Conservation (phyloP, 2,888 invertebrate genomes). For the Eubasilissa splendida region DNA sequence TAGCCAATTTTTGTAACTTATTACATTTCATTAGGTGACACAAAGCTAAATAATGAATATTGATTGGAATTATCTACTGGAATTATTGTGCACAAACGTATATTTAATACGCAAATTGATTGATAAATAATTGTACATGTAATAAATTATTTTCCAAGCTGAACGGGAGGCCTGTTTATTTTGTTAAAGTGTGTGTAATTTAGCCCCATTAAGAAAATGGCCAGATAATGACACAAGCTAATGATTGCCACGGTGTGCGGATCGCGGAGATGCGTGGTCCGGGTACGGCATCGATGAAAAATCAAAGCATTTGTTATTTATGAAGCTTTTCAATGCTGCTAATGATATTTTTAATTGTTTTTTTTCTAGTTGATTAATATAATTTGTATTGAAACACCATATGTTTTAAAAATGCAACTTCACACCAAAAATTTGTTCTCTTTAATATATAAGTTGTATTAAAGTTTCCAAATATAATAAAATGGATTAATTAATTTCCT, state of each 20-base stretch:
- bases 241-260: not conserved
- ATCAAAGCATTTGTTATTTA: too few species aligned
- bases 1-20: too few species aligned
- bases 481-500: too few species aligned
- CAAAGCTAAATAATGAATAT: not conserved
- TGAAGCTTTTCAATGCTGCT: too few species aligned
- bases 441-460: too few species aligned
- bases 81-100: not conserved
- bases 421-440: too few species aligned
- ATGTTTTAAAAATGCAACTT: too few species aligned
- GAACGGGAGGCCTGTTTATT: not conserved
- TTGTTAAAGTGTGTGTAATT: not conserved
- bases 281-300: not conserved
- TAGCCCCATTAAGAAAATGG: slow-evolving; percentile 9
- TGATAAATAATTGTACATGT: slow-evolving; percentile 17
- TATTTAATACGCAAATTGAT: slow-evolving; percentile 18
- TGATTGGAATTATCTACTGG: not conserved
- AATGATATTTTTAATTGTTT: too few species aligned
- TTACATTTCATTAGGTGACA: too few species aligned
- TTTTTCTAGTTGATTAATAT: too few species aligned
- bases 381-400: too few species aligned
- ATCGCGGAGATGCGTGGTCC: not conserved
- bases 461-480: too few species aligned
- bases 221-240: not conserved
- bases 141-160: not conserved